Evolutionary conservation across 2,113 vertebrate genomes (phyloP).

Genomic region (Callipepla squamata): DNA sequence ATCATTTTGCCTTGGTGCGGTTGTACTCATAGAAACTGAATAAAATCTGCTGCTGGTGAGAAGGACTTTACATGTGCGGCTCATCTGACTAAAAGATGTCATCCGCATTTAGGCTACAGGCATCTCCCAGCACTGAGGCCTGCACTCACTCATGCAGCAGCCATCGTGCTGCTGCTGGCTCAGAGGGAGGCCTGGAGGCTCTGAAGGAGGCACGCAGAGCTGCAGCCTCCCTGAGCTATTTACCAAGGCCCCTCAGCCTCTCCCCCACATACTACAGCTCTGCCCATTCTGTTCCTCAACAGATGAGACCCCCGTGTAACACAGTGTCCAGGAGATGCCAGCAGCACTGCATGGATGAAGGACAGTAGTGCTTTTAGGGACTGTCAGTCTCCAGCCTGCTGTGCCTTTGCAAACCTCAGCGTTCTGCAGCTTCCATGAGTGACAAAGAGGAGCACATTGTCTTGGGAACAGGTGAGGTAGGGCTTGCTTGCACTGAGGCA

Average conservation of each 20-base stretch:
- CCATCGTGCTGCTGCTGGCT: neutral
- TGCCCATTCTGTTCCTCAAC: neutral
- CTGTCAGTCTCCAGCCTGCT: neutral
- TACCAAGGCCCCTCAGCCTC: neutral
- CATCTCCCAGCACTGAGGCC: neutral
- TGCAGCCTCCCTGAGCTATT: neutral
- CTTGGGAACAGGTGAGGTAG: fast-evolving
- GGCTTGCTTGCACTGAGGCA: fast-evolving
- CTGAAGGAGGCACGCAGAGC: neutral
- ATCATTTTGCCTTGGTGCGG: neutral
- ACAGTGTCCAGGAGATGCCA: neutral
- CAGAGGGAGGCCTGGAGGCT: neutral
- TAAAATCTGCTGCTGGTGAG: neutral
- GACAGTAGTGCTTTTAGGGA: neutral
- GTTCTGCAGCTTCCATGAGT: fast-evolving
- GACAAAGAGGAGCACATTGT: neutral
- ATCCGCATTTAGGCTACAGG: conserved; percentile 21
- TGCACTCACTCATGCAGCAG: neutral
- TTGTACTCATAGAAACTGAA: neutral
- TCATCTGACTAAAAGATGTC: conserved; percentile 11
- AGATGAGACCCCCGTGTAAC: neutral
- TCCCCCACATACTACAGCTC: neutral
- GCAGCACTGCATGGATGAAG: fast-evolving
- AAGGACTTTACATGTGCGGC: neutral
- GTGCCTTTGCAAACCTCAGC: neutral